Evolutionary conservation across 2,888 invertebrate species (phyloP).

Genomic region (Latheticus oryzae): DNA sequence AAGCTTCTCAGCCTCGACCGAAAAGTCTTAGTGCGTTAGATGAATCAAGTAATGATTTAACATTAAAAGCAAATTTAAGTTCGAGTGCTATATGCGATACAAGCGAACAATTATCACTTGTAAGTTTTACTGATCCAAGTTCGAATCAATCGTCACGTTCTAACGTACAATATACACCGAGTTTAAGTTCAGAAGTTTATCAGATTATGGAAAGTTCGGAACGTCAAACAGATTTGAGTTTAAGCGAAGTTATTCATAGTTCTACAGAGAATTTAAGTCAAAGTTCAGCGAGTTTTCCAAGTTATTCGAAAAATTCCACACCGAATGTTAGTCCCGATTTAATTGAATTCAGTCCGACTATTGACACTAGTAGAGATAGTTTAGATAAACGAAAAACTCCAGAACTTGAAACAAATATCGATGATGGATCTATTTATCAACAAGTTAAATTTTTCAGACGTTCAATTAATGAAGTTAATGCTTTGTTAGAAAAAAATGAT

Average conservation of each 20-base stretch:
- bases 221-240: slow-evolving; percentile 55
- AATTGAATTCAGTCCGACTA: slow-evolving; percentile 58
- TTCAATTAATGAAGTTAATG: slow-evolving; percentile 81
- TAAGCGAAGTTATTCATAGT: slow-evolving; percentile 60
- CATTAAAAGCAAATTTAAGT: slow-evolving; percentile 55
- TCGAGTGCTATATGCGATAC: slow-evolving; percentile 57
- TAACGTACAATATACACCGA: slow-evolving; percentile 57
- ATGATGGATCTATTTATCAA: slow-evolving; percentile 74
- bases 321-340: slow-evolving; percentile 61
- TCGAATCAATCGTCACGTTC: slow-evolving; percentile 55
- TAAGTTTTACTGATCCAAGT: slow-evolving; percentile 51
- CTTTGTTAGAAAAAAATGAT: slow-evolving; percentile 62
- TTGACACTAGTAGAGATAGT: slow-evolving; percentile 40
- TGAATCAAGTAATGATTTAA: slow-evolving; percentile 51
- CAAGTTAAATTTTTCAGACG: slow-evolving; percentile 80
- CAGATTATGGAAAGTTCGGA: slow-evolving; percentile 57
- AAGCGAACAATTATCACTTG: slow-evolving; percentile 54
- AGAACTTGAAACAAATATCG: slow-evolving; percentile 58
- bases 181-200: slow-evolving; percentile 51
- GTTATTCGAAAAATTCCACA: slow-evolving; percentile 59
- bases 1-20: slow-evolving; percentile 70
- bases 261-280: slow-evolving; percentile 60
- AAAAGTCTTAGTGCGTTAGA: slow-evolving; percentile 62
- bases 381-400: slow-evolving; percentile 61
- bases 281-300: slow-evolving; percentile 61